A percentile compares a stretch with the other conserved stretches of the same genome.
Evolutionary conservation across 2,888 invertebrate genomes (phyloP).

Genomic region (Craniophora ligustri): DNA sequence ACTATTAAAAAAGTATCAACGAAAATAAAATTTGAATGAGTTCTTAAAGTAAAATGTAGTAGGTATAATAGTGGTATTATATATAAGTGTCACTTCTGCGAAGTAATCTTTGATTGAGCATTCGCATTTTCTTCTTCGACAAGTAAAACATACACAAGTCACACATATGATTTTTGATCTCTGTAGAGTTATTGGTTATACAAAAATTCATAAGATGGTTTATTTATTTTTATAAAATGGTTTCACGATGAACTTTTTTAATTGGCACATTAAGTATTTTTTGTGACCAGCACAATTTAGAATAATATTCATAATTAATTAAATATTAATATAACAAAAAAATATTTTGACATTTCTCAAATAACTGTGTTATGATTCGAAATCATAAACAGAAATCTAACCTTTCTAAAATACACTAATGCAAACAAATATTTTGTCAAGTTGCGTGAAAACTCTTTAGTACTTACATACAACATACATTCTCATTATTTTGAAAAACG

Average conservation of each 20-base stretch:
- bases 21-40: no score
- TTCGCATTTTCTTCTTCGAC: constrained; percentile 17
- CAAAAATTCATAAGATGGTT: constrained; percentile 70
- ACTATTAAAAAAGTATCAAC: no score
- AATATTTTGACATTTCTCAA: constrained; percentile 41
- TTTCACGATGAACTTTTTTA: constrained; percentile 41
- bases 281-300: constrained; percentile 75
- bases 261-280: constrained; percentile 72
- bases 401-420: no score
- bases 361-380: constrained; percentile 2
- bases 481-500: no score
- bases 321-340: constrained; percentile 24
- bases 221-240: constrained; percentile 42
- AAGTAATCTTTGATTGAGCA: constrained; percentile 23
- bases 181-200: constrained; percentile 11
- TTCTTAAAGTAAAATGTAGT: neutral
- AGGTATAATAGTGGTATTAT: neutral
- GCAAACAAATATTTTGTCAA: no score
- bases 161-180: neutral
- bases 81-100: constrained; percentile 8
- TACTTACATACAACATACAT: no score
- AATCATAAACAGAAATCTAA: neutral
- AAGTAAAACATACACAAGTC: constrained; percentile 17
- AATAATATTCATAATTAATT: constrained; percentile 16
- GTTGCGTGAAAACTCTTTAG: no score